These are phyloP conservation scores for Lysandra coridon DNA, from an alignment of 2,888 invertebrate species.

Conservation along the genomic window DNA sequence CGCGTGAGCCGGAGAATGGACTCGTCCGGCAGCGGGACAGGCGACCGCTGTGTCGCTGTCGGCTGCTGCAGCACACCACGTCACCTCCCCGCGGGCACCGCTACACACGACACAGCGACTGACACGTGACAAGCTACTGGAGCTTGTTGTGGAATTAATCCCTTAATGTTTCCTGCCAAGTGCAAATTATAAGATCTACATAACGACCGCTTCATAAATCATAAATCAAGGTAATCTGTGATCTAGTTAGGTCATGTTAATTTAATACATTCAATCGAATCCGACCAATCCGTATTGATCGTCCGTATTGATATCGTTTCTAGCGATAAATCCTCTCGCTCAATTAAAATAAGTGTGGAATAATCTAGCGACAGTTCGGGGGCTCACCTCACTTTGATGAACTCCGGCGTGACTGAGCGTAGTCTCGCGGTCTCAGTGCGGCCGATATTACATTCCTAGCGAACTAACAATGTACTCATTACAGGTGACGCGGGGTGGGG, in stretches of 20 bases:
- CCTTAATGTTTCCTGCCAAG: background rate
- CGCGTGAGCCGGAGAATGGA: background rate
- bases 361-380: background rate
- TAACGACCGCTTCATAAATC: background rate
- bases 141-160: background rate
- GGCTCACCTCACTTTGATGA: background rate
- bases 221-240: background rate
- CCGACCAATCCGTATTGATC: background rate
- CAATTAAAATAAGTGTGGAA: background rate
- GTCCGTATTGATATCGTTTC: background rate
- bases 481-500: slow-evolving; percentile 39
- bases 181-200: background rate
- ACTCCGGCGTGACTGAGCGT: slow-evolving; percentile 24
- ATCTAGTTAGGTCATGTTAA: background rate
- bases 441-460: slow-evolving; percentile 53
- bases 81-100: background rate
- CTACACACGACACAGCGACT: background rate
- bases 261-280: too few species aligned
- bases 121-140: background rate
- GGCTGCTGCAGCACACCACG: background rate
- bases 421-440: slow-evolving; percentile 27
- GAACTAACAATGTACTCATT: slow-evolving; percentile 55
- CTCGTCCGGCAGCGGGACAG: background rate
- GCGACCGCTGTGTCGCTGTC: background rate
- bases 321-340: background rate